These are phyloP conservation scores for Gambusia holbrooki DNA, from an alignment of 2,113 vertebrate genomes.

Conservation along the genomic window DNA sequence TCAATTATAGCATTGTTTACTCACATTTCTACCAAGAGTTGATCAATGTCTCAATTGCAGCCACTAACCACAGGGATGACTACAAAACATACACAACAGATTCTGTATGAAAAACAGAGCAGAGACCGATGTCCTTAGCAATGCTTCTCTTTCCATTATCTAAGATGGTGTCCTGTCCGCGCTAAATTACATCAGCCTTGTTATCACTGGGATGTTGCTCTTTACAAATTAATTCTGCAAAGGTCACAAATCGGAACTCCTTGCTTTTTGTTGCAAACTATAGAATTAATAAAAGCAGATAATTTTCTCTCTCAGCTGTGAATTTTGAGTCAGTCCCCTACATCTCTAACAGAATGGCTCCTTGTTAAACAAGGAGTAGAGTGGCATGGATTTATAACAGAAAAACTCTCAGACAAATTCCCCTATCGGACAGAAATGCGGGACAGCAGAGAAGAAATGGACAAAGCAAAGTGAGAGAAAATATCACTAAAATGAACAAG, in stretches of 20 bases:
- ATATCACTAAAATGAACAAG: background rate
- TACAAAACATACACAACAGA: background rate
- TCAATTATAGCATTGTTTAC: background rate
- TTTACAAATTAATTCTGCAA: slow-evolving; percentile 49
- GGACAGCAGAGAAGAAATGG: background rate
- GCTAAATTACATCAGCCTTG: slow-evolving; percentile 45
- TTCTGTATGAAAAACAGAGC: background rate
- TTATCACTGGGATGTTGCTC: slow-evolving; percentile 36
- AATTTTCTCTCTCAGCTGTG: slow-evolving; percentile 5
- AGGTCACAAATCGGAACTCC: slow-evolving; percentile 13
- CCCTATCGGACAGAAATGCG: background rate
- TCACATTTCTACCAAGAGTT: background rate
- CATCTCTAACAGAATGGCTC: background rate
- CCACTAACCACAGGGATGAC: slow-evolving; percentile 1
- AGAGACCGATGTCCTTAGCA: background rate
- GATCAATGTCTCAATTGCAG: background rate
- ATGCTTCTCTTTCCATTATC: slow-evolving; percentile 10
- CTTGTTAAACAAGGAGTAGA: background rate
- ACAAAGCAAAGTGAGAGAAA: background rate
- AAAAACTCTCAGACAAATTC: background rate
- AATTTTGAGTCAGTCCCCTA: background rate
- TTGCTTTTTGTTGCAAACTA: slow-evolving; percentile 36
- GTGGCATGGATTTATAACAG: background rate
- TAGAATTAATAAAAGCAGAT: slow-evolving; percentile 40
- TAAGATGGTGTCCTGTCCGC: slow-evolving; percentile 15